Evolutionary conservation across 2,888 invertebrate genomes (phyloP), one percentile per base, ranked within the genome.

Genomic region (Microctonus aethiopoides): DNA sequence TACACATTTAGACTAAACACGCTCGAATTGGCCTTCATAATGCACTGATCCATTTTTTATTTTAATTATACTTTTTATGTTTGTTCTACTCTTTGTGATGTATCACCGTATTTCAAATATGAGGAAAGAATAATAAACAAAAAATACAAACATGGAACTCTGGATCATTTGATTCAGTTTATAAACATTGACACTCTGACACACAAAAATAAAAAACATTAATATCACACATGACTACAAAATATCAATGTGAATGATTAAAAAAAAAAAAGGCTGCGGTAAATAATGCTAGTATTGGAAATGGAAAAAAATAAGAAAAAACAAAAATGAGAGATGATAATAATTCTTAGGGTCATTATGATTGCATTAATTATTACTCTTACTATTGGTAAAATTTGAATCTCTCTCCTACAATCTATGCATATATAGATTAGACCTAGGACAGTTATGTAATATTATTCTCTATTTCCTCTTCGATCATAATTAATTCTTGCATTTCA

Each of bases 321-420:
- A 61, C 13, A 56, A 46, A 64, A 24, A 51, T 34, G 41, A 52
- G n/a, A 20, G 63, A 68, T 59, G 67, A 63, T 69, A 71, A 76
- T 68, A 65, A 71, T 72, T 72, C 73, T 73, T 80, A 81, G 80
- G 77, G 67, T 74, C 73, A 76, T 77, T 79, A 81, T 77, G 70
- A 80, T 81, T 79, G 80, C 79, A 71, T 73, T 75, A 75, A n/a
- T n/a, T n/a, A 77, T 78, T 78, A 79, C 79, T 79, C 76, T 79
- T 77, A 79, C 78, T 81, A 81, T 79, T 77, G 76, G 73, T 79
- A 76, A 74, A 77, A 62, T 16, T 46, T 16, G 16, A 59, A 59
- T 61, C 62, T 70, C 54, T 80, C 77, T 82, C 78, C 76, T 77
- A 74, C 78, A 81, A 79, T 80, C 80, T 79, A 78, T 76, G 64